Base-by-base conservation (phyloP, 2,888 invertebrate genomes). In the Endomychus coccineus region DNA sequence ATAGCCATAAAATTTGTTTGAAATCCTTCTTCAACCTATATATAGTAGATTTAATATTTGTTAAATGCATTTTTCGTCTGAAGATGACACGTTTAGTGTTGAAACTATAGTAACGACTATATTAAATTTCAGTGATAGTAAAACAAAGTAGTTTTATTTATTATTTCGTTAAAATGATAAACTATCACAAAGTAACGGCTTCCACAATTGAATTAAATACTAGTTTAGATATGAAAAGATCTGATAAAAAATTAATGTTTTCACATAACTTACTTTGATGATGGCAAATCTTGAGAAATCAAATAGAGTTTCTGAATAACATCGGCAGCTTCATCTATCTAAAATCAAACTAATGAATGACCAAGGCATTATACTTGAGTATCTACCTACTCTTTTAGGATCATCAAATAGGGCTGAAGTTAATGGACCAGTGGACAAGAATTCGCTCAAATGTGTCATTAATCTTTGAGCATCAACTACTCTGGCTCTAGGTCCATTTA, bases 251-350 rank as follows among this genome's bases (percentile, higher is more conserved):
- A 9, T n/a, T 25, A 25, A 7, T 17, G 5, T 12, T 10, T 6
- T 16, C n/a, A 7, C 4, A 12, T 4, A 2, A 51, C 62, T 61
- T 66, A 77, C 76, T 87, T 89, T 40, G 84, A 84, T 0, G 80
- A 73, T 0, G 94, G 92, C 24, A 96, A 68, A 67, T 98, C 97
- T 71, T 96, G 94, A 1, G 95, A 85, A 49, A 98, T 94, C 12
- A 92, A 78, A 61, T 92, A 85, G 1, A 98, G 70, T 63, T 98
- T 97, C 65, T 97, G 94, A 51, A 98, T 95, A 3, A 97, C 83
- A 69, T 97, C 95, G 6, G 97, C 97, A 12, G 96, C 92, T 69
- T 96, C 89, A 60, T 88, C 83, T 21, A 97, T 69, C 85, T 89
- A 58, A 32, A 69, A 68, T n/a, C n/a, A n/a, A n/a, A n/a, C n/a